Evolutionary conservation across 2,113 vertebrate genomes (phyloP), one percentile per base, ranked within the genome.

Genomic region (Pachycephala philippinensis): DNA sequence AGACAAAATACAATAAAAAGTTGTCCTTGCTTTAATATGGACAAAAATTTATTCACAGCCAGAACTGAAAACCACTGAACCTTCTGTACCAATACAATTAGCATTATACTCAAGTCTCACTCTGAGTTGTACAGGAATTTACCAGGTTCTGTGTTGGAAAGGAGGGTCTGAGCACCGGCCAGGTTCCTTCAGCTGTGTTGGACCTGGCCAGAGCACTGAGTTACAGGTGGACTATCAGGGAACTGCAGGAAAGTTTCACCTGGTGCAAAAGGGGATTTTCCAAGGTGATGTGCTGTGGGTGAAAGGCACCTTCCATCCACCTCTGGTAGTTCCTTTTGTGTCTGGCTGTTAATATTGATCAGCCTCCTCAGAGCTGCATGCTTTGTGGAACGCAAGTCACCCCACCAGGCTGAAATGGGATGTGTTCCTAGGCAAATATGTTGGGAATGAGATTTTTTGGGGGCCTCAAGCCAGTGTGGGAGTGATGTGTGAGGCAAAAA

Each of bases 71-170:
- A 31, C 13, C 50, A 37, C 20, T 15, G 13, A 2, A 0, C 76
- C n/a, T 53, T n/a, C n/a, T 42, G 27, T 35, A 35, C 10, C 37
- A 37, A 47, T 28, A 8, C 9, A 70, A 27, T 47, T 20, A 49
- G 30, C 0, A 0, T 30, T 44, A 15, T 3, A 22, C 7, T 80
- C 57, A 5, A 20, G 27, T 40, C 13, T 72, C 9, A 7, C 24
- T 61, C 4, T 20, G 72, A 37, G 35, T 30, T n/a, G 15, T 7
- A 15, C 26, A 17, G 10, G 12, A 42, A 11, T 57, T 59, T 35
- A 1, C 4, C 8, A 7, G 5, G 12, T 10, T 71, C 39, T 80
- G 30, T 26, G 26, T 13, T 56, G 40, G 47, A 11, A 5, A 4
- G 0, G 1, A 70, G 49, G 2, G 3, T 33, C n/a, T 50, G 64